phyloP scores from a whole-genome alignment of 1,140 invertebrate genomes.

The Hestina assimilis region DNA sequence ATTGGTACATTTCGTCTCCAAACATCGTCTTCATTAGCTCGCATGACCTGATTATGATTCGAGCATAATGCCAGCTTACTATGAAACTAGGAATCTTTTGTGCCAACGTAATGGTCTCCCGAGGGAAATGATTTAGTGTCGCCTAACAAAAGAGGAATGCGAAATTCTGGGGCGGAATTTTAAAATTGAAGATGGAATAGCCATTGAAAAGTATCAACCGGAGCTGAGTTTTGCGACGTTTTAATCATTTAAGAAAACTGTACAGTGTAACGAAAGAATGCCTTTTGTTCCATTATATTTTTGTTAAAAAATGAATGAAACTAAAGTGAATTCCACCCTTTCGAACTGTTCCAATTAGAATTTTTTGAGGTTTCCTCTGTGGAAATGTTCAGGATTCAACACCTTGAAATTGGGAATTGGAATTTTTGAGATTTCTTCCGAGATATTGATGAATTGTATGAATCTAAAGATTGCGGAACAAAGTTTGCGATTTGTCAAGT shows the following conservation, averaged over 20 bases:
- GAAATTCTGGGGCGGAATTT: conserved; percentile 22
- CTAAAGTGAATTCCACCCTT: conserved; percentile 9
- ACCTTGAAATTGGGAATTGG: not conserved
- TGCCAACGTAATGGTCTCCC: conserved; percentile 23
- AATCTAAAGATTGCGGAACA: not conserved
- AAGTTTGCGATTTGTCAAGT: not conserved
- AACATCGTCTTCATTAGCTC: conserved; percentile 1
- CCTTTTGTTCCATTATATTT: conserved; percentile 16
- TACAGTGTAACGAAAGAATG: conserved; percentile 15
- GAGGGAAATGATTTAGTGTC: conserved; percentile 22
- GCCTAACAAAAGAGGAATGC: conserved; percentile 29
- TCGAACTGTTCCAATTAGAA: conserved; percentile 8
- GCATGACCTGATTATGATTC: conserved; percentile 22
- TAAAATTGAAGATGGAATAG: conserved; percentile 28
- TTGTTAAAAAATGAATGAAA: not conserved
- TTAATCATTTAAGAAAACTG: conserved; percentile 21
- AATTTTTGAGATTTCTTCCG: conserved; percentile 1
- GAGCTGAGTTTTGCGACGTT: conserved; percentile 16
- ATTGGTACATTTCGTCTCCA: too few relatives aligned
- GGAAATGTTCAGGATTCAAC: conserved; percentile 6
- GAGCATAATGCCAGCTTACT: conserved; percentile 18
- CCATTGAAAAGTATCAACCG: conserved; percentile 16
- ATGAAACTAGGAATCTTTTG: conserved; percentile 23
- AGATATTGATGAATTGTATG: conserved; percentile 20
- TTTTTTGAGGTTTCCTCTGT: conserved; percentile 17